Percentiles rank a stretch among this genome's conserved stretches.
Conservation (phyloP, 2,888 invertebrate species). For the Quadriops clusia region DNA sequence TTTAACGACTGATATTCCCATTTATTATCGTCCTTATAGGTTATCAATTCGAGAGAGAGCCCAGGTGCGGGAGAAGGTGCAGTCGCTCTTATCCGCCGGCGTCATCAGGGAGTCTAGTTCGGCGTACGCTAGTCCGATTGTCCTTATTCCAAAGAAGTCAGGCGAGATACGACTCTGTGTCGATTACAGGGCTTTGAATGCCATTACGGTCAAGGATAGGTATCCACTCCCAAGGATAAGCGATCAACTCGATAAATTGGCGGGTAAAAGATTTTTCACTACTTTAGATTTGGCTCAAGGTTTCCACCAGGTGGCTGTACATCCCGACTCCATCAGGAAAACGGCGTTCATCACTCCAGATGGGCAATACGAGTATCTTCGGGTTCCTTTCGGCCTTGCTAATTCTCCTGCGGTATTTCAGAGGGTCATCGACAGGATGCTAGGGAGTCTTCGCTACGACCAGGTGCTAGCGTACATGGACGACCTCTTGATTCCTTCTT, state of each 20-base stretch:
- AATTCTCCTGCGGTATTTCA: conserved; percentile 24
- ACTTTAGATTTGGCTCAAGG: conserved; percentile 19
- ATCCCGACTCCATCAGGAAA: conserved; percentile 14
- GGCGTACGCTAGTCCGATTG: conserved; percentile 14
- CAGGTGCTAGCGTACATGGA: conserved; percentile 10
- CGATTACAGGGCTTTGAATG: conserved; percentile 25
- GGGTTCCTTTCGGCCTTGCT: conserved; percentile 27
- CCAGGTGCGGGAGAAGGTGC: conserved; percentile 15
- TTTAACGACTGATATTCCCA: conserved; percentile 21
- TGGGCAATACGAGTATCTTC: conserved; percentile 25
- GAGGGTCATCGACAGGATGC: conserved; percentile 12
- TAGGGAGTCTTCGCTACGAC: conserved; percentile 14
- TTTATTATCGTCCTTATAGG: conserved; percentile 22
- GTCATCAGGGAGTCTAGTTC: conserved; percentile 19
- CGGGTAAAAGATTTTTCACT: conserved; percentile 21
- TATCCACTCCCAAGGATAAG: conserved; percentile 26
- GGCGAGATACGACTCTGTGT: conserved; percentile 21
- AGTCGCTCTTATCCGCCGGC: conserved; percentile 13
- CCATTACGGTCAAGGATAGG: conserved; percentile 22
- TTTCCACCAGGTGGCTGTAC: conserved; percentile 6
- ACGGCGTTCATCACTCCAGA: conserved; percentile 27
- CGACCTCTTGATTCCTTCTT: conserved; percentile 17
- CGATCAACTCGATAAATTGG: conserved; percentile 23
- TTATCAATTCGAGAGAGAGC: conserved; percentile 18
- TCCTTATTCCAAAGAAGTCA: conserved; percentile 18